These are phyloP conservation scores for Murina feae DNA, from an alignment of 2,113 vertebrate genomes.

Conservation along the genomic window DNA sequence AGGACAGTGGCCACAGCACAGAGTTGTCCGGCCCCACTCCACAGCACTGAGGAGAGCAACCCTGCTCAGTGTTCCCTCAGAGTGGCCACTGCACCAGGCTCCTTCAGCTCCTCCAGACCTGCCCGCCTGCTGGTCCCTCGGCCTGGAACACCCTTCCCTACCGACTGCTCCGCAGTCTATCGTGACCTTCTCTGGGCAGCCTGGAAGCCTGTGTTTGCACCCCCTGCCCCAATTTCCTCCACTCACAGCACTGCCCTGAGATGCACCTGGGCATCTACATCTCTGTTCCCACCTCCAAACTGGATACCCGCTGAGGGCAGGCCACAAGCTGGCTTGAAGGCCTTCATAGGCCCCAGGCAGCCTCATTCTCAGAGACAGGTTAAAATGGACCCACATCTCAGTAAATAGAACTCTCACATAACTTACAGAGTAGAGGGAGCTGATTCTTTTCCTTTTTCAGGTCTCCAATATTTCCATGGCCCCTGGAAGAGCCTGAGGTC, in stretches of 20 bases:
- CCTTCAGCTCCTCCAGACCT: background rate
- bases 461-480: background rate
- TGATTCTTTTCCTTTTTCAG: background rate
- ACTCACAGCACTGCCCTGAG: accelerated
- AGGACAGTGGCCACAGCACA: background rate
- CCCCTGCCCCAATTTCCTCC: background rate
- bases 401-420: background rate
- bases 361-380: background rate
- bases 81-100: background rate
- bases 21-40: too few species aligned
- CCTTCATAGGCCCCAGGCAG: background rate
- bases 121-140: background rate
- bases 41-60: accelerated
- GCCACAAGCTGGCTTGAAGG: too few species aligned
- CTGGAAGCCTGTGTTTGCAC: background rate
- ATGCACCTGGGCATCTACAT: background rate
- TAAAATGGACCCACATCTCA: background rate
- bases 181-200: background rate
- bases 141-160: background rate
- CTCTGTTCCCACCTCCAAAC: background rate
- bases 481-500: background rate
- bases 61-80: accelerated
- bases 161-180: background rate
- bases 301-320: background rate
- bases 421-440: background rate